phyloP scores from a whole-genome alignment of 2,888 invertebrate genomes.

The Plutella xylostella region DNA sequence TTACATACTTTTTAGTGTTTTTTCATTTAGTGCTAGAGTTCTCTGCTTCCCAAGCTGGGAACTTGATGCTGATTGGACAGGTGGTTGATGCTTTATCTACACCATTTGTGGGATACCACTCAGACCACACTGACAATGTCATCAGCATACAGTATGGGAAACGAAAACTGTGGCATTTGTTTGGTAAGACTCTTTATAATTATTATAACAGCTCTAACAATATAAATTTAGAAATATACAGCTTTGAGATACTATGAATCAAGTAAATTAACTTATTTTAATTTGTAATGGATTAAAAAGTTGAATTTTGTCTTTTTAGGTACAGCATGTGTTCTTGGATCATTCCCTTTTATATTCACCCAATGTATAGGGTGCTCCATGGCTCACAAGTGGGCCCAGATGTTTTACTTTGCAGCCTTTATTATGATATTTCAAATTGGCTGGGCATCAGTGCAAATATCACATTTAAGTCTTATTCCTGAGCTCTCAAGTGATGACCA shows the following conservation, averaged over 20 bases:
- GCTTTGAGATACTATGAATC: neutral
- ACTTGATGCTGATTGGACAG: conserved; percentile 84
- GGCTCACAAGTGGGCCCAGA: conserved; percentile 75
- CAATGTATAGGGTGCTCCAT: conserved; percentile 76
- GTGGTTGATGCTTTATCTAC: conserved; percentile 88
- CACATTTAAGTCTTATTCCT: conserved; percentile 90
- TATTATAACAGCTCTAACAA: neutral
- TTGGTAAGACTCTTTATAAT: conserved; percentile 70
- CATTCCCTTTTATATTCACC: conserved; percentile 91
- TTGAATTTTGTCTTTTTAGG: conserved; percentile 59
- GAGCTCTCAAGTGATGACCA: conserved; percentile 80
- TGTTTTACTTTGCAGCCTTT: conserved; percentile 81
- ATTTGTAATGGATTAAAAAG: neutral
- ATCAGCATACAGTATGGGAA: conserved; percentile 80
- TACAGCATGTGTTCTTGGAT: conserved; percentile 77
- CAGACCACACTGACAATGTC: conserved; percentile 78
- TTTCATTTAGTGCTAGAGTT: conserved; percentile 74
- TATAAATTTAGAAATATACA: neutral
- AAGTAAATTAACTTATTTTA: neutral
- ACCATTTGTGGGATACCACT: conserved; percentile 88
- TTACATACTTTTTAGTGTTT: conserved; percentile 89
- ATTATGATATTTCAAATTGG: conserved; percentile 91
- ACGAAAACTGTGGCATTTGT: conserved; percentile 90
- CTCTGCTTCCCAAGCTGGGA: conserved; percentile 67
- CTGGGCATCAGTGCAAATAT: conserved; percentile 93